A percentile compares a stretch with the other conserved stretches of the same genome.
Conservation (phyloP, 2,797 vertebrate species). For the Gobionotothen gibberifrons region DNA sequence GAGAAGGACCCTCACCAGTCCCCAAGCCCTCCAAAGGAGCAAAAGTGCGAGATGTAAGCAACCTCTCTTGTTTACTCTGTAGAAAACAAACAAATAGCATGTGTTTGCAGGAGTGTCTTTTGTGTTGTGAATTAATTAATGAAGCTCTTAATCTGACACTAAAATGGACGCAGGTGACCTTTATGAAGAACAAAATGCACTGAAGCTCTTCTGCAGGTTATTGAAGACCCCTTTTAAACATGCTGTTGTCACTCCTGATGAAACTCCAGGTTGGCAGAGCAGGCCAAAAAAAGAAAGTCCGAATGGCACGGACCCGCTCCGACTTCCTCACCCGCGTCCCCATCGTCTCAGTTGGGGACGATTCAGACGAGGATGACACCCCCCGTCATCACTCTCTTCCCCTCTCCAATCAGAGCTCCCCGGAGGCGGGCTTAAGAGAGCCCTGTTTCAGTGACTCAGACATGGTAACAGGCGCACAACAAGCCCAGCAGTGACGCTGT, state of each 20-base stretch:
- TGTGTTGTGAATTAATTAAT: conserved; percentile 43
- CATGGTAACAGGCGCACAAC: conserved; percentile 91
- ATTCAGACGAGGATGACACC: conserved; percentile 93
- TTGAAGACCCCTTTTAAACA: conserved; percentile 70
- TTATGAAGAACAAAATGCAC: conserved; percentile 20
- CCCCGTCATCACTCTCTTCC: conserved; percentile 87
- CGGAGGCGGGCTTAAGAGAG: conserved; percentile 85
- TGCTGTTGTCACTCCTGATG: conserved; percentile 83
- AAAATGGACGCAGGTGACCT: conserved; percentile 11
- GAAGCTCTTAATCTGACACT: conserved; percentile 1
- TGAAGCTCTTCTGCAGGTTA: conserved; percentile 19
- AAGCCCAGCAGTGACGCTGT: conserved; percentile 58
- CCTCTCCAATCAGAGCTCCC: conserved; percentile 84
- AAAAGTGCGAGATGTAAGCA: conserved; percentile 77
- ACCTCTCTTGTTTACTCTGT: neutral
- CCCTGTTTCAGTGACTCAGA: conserved; percentile 99
- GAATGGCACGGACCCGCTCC: conserved; percentile 98
- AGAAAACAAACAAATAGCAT: neutral
- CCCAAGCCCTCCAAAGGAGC: conserved; percentile 71
- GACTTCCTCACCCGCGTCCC: conserved; percentile 98
- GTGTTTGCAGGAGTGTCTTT: conserved; percentile 37
- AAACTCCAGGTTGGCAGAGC: conserved; percentile 93
- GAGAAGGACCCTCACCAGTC: conserved; percentile 57
- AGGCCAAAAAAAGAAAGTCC: conserved; percentile 97
- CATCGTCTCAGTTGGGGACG: conserved; percentile 89